phyloP scores from a whole-genome alignment of 2,113 vertebrate genomes.

The Epinephelus lanceolatus region DNA sequence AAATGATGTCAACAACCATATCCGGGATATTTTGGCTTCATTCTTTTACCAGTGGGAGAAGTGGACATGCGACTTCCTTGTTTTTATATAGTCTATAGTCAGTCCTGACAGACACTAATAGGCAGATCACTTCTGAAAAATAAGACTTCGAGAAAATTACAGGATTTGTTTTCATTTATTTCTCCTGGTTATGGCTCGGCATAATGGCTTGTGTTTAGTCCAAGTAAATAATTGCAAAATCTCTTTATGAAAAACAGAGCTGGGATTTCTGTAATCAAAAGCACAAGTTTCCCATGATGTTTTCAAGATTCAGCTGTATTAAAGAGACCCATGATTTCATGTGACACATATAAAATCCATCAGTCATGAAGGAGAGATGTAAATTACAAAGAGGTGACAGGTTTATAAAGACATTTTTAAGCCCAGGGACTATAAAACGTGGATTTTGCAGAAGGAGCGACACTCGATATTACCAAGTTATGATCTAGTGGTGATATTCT shows the following conservation, averaged over 20 bases:
- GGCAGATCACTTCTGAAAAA: background rate
- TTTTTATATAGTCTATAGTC: too few species aligned
- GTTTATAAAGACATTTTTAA: slow-evolving; percentile 1
- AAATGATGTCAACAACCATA: too few species aligned
- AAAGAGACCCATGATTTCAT: background rate
- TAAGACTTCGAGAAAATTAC: background rate
- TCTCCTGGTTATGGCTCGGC: background rate
- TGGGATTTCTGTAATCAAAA: background rate
- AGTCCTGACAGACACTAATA: too few species aligned
- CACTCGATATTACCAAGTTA: background rate
- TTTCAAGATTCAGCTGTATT: background rate
- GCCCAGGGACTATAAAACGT: background rate
- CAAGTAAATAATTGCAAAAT: background rate
- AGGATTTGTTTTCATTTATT: background rate
- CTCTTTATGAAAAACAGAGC: background rate
- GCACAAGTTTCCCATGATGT: background rate
- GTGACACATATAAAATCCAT: background rate
- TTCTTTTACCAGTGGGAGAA: too few species aligned
- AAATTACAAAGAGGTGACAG: background rate
- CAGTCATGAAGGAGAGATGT: background rate
- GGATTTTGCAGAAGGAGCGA: background rate
- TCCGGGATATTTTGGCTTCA: too few species aligned
- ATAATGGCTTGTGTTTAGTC: too few species aligned
- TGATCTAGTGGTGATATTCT: background rate
- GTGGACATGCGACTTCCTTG: too few species aligned